Conservation (phyloP, 2,113 vertebrate species). For the Crotalus tigris region DNA sequence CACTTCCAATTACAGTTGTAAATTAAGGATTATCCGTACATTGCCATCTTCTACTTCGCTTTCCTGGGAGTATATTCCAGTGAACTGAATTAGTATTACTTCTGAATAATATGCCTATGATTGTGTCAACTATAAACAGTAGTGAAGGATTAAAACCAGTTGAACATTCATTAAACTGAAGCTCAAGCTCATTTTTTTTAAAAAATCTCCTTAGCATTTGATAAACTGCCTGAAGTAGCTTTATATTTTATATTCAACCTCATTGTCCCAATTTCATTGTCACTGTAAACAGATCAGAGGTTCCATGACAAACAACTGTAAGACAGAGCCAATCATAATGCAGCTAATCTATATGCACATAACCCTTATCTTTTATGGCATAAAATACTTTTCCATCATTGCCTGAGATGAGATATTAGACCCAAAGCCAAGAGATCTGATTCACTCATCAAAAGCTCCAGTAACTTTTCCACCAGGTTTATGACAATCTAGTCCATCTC, state of each 20-base stretch:
- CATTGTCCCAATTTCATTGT: constrained; percentile 27
- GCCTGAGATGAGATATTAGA: constrained; percentile 33
- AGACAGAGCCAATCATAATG: neutral
- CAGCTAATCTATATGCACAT: neutral
- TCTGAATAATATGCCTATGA: neutral
- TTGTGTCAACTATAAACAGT: neutral
- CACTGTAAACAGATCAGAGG: constrained; percentile 30
- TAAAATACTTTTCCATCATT: neutral
- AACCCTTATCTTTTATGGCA: constrained; percentile 39
- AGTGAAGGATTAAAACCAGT: constrained; percentile 10
- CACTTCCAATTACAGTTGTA: neutral
- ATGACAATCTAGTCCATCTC: neutral
- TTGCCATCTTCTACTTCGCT: neutral
- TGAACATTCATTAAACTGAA: neutral
- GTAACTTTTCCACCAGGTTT: constrained; percentile 47
- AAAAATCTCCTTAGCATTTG: constrained; percentile 22
- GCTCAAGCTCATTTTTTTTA: neutral
- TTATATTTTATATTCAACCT: constrained; percentile 20
- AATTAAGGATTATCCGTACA: neutral
- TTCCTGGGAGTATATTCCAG: neutral
- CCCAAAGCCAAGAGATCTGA: constrained; percentile 35
- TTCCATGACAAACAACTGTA: constrained; percentile 19
- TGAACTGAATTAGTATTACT: neutral
- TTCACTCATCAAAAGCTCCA: constrained; percentile 53
- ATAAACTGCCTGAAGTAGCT: constrained; percentile 40